These are phyloP conservation scores for Rotaria magnacalcarata DNA, from an alignment of 2,888 invertebrate species.

Conservation along the genomic window DNA sequence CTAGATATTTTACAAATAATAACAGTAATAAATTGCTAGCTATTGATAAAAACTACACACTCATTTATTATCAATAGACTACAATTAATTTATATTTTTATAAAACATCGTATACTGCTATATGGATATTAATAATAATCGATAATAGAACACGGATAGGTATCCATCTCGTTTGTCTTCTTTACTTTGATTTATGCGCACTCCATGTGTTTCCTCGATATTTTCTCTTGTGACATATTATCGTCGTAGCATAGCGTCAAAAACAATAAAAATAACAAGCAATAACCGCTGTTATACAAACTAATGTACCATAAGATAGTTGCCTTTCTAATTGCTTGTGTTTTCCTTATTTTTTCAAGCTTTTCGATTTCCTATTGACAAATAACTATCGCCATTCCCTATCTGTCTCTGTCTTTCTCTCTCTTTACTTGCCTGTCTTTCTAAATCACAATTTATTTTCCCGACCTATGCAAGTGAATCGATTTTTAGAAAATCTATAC, in stretches of 20 bases:
- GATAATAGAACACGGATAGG: background rate
- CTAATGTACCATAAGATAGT: background rate
- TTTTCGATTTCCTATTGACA: too few species aligned
- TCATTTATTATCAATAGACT: background rate
- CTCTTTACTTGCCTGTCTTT: background rate
- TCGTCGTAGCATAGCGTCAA: background rate
- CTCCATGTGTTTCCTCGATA: background rate
- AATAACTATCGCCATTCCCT: background rate
- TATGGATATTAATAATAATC: background rate
- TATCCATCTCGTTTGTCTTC: background rate
- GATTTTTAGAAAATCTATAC: background rate
- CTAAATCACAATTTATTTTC: background rate
- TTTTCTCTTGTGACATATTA: background rate
- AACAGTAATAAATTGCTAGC: background rate
- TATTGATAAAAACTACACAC: background rate
- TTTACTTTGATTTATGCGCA: background rate
- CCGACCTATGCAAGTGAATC: background rate
- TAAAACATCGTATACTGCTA: background rate
- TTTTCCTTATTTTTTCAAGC: too few species aligned
- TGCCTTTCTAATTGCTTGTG: background rate
- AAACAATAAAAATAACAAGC: background rate
- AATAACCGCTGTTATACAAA: background rate
- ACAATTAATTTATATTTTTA: background rate
- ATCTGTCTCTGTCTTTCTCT: too few species aligned
- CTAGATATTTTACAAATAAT: background rate